phyloP scores from a whole-genome alignment of 2,113 vertebrate genomes.

The Laticauda colubrina region DNA sequence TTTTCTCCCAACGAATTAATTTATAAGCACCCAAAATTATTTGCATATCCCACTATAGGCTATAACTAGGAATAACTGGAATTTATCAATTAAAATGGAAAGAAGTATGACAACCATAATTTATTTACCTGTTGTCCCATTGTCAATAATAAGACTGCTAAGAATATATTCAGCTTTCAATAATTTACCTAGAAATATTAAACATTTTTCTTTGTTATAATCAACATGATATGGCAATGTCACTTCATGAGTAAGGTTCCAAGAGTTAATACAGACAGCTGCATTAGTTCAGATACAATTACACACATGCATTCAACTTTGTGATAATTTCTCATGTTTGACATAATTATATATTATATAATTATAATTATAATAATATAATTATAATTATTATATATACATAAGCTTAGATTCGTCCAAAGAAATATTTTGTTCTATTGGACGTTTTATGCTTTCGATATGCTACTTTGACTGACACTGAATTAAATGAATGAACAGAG shows the following conservation, averaged over 20 bases:
- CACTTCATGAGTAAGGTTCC: not conserved
- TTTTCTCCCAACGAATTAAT: not conserved
- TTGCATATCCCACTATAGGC: not conserved
- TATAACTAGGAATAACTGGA: not conserved
- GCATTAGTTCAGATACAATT: not conserved
- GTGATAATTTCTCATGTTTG: not conserved
- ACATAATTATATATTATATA: not conserved
- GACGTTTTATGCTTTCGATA: not conserved
- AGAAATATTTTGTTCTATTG: not conserved
- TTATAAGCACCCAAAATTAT: not conserved
- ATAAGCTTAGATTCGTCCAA: not conserved
- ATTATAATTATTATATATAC: not conserved
- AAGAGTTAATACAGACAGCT: not conserved
- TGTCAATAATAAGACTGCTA: slow-evolving; percentile 84
- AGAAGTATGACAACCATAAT: not conserved
- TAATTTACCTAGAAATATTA: slow-evolving; percentile 80
- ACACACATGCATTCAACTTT: not conserved
- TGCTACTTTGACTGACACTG: not conserved
- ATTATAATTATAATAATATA: no score
- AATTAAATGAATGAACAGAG: not conserved
- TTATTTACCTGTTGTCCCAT: slow-evolving; percentile 77
- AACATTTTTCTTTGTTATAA: not conserved
- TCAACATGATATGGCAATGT: not conserved
- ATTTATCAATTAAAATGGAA: not conserved
- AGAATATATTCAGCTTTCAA: slow-evolving; percentile 92